Percentiles rank a stretch among this genome's conserved stretches.
Conservation (phyloP, 2,888 invertebrate genomes). For the Tupiocoris notatus region DNA sequence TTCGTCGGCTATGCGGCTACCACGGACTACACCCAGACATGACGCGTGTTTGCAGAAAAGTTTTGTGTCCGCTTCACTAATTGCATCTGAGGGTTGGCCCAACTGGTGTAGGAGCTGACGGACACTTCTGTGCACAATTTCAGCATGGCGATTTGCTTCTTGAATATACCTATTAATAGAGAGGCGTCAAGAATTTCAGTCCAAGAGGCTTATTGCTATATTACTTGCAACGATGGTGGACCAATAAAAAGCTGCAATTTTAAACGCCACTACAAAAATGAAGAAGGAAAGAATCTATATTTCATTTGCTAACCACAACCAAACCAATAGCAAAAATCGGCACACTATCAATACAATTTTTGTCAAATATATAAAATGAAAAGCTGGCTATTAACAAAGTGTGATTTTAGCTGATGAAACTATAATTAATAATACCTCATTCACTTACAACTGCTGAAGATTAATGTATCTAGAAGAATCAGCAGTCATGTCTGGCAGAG, state of each 20-base stretch:
- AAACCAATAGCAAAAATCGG: no score
- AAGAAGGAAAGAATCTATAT: not conserved
- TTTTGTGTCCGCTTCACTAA: conserved; percentile 78
- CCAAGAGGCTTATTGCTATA: no score
- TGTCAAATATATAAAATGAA: no score
- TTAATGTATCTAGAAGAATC: conserved; percentile 87
- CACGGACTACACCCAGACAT: conserved; percentile 75
- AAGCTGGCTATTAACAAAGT: no score
- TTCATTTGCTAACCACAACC: not conserved
- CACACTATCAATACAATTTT: no score
- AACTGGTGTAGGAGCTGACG: conserved; percentile 75
- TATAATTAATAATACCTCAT: no score
- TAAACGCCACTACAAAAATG: not conserved
- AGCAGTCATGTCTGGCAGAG: conserved; percentile 94
- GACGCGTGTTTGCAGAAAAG: conserved; percentile 85
- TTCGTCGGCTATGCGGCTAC: conserved; percentile 71
- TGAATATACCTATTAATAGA: conserved; percentile 68
- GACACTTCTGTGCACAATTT: conserved; percentile 76
- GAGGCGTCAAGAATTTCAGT: not conserved
- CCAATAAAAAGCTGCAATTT: not conserved
- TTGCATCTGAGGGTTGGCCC: conserved; percentile 69
- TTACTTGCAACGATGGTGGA: no score
- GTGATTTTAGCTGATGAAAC: no score
- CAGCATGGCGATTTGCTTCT: conserved; percentile 79
- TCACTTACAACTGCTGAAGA: conserved; percentile 78